phyloP scores from a whole-genome alignment of 1,140 invertebrate species.

The Drosophila littoralis region DNA sequence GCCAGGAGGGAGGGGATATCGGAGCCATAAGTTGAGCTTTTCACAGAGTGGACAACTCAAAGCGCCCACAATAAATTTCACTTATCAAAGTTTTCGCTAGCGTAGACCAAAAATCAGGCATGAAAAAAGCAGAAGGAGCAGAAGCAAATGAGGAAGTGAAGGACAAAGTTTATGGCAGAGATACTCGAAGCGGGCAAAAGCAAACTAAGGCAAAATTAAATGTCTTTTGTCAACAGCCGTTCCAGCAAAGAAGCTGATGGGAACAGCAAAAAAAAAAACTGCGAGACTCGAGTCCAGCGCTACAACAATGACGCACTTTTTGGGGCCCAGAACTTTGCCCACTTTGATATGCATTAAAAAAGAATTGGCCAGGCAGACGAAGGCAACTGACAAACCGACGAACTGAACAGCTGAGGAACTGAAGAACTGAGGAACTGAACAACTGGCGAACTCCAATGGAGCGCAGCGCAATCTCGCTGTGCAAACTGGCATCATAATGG shows the following conservation, averaged over 20 bases:
- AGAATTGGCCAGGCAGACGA: conserved; percentile 47
- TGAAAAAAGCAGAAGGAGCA: conserved; percentile 31
- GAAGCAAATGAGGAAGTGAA: background rate
- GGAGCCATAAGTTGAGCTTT: conserved; percentile 59
- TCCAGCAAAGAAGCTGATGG: conserved; percentile 48
- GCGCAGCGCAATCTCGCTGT: conserved; percentile 69
- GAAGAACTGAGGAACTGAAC: conserved; percentile 4
- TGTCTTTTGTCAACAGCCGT: conserved; percentile 79
- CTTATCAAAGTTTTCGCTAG: conserved; percentile 76
- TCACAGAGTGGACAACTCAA: conserved; percentile 52
- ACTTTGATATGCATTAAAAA: conserved; percentile 79
- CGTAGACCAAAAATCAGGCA: conserved; percentile 58
- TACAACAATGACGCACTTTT: conserved; percentile 73
- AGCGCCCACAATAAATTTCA: conserved; percentile 79
- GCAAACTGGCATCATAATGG: conserved; percentile 81
- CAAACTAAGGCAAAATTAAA: conserved; percentile 76
- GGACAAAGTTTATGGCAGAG: conserved; percentile 72
- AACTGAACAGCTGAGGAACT: conserved; percentile 3
- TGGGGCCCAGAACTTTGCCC: conserved; percentile 65
- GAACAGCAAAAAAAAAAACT: conserved; percentile 17
- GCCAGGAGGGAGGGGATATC: background rate
- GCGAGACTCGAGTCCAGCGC: conserved; percentile 11
- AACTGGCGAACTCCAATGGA: conserved; percentile 60
- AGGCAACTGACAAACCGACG: conserved; percentile 16
- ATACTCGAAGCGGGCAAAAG: conserved; percentile 57